Conservation (phyloP, 2,888 invertebrate species). For the Aplocera efformata region DNA sequence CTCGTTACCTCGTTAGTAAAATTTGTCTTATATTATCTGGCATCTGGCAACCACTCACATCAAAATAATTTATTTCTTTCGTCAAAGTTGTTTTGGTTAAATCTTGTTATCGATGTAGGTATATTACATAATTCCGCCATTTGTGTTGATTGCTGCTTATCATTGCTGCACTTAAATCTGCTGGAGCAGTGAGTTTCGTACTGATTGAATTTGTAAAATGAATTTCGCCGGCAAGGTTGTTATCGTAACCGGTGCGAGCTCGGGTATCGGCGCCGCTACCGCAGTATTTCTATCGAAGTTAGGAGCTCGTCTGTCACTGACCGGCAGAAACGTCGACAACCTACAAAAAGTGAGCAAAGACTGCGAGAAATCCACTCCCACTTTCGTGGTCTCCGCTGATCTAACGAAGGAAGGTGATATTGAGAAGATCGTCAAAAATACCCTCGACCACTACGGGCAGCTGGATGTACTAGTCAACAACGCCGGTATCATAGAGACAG, state of each 20-base stretch:
- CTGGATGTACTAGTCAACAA: slow-evolving; percentile 94
- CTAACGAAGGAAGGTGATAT: slow-evolving; percentile 87
- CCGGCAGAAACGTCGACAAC: slow-evolving; percentile 84
- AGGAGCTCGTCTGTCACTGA: slow-evolving; percentile 87
- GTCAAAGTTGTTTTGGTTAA: no score
- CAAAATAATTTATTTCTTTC: no score
- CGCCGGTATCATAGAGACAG: slow-evolving; percentile 91
- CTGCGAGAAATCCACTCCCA: slow-evolving; percentile 61
- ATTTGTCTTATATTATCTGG: no score
- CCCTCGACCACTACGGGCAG: slow-evolving; percentile 86
- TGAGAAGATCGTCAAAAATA: slow-evolving; percentile 85
- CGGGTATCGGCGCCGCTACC: slow-evolving; percentile 92
- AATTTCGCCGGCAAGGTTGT: slow-evolving; percentile 87
- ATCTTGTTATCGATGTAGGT: no score
- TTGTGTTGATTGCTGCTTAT: no score
- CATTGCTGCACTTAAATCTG: no score
- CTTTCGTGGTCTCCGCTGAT: slow-evolving; percentile 84
- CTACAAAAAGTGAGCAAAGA: slow-evolving; percentile 70
- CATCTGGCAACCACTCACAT: no score
- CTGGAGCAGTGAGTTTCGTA: no score
- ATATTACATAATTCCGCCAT: no score
- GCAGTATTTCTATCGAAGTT: slow-evolving; percentile 87
- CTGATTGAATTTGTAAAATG: no score
- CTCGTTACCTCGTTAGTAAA: no score
- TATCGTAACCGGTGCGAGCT: slow-evolving; percentile 89